These are phyloP conservation scores for Eulithis testata DNA, from an alignment of 2,888 invertebrate genomes.

Conservation along the genomic window DNA sequence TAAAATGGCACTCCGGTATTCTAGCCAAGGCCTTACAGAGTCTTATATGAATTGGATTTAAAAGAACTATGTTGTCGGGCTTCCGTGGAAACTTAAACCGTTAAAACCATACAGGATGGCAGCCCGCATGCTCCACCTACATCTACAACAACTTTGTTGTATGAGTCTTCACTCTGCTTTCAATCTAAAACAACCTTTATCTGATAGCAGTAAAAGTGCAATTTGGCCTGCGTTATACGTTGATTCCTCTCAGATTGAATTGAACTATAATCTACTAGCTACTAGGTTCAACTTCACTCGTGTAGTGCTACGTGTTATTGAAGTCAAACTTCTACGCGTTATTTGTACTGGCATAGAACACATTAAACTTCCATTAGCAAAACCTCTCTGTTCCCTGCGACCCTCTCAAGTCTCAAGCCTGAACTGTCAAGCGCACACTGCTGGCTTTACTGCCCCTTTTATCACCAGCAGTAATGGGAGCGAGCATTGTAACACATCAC, in stretches of 20 bases:
- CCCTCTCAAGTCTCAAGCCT: slow-evolving; percentile 12
- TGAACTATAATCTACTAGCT: neutral
- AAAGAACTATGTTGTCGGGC: slow-evolving; percentile 16
- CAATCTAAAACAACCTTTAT: neutral
- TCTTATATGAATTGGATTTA: slow-evolving; percentile 1
- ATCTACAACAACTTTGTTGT: slow-evolving; percentile 4
- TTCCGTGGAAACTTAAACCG: slow-evolving; percentile 10
- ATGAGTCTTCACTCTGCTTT: neutral
- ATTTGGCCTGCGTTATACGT: neutral
- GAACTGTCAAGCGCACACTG: slow-evolving; percentile 22
- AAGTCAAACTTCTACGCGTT: slow-evolving; percentile 1
- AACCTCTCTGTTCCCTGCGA: slow-evolving; percentile 7
- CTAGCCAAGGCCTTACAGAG: neutral
- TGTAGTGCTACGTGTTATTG: neutral
- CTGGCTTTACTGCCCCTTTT: slow-evolving; percentile 25
- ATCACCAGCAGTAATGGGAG: slow-evolving; percentile 23
- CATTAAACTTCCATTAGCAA: slow-evolving; percentile 28
- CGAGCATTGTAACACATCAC: slow-evolving; percentile 22
- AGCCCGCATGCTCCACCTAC: slow-evolving; percentile 6
- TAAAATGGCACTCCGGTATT: neutral
- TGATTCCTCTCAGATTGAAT: neutral
- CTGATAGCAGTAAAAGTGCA: neutral
- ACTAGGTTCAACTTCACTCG: neutral
- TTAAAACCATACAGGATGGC: slow-evolving; percentile 19
- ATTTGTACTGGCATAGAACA: slow-evolving; percentile 3